These are phyloP conservation scores for Heliconius eleuchia DNA, from an alignment of 1,140 invertebrate species.

Conservation along the genomic window DNA sequence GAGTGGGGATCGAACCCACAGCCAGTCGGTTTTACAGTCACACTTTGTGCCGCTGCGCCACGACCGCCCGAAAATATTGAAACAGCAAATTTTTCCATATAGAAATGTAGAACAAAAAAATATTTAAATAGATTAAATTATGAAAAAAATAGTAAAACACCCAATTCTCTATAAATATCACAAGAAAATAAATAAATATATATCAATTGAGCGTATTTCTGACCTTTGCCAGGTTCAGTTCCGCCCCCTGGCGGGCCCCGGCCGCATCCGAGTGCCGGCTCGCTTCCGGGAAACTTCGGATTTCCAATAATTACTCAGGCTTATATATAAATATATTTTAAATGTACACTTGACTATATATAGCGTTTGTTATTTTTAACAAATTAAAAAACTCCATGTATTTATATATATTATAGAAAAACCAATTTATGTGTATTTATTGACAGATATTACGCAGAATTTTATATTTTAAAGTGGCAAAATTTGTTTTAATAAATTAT, in stretches of 20 bases:
- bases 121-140: no score
- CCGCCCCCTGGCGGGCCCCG: slow-evolving; percentile 23
- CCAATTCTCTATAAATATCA: not conserved
- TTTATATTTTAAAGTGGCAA: not conserved
- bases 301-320: slow-evolving; percentile 42
- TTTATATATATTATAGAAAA: not conserved
- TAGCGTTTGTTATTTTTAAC: not conserved
- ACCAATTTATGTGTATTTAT: not conserved
- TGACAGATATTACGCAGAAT: not conserved
- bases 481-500: no score
- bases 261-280: slow-evolving; percentile 29
- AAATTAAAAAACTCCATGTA: not conserved
- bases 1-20: no score
- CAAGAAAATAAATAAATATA: not conserved
- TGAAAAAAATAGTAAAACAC: no score
- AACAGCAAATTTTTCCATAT: no score
- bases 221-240: slow-evolving; percentile 23
- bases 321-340: slow-evolving; percentile 16
- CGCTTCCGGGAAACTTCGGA: slow-evolving; percentile 41
- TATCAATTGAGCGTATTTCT: slow-evolving; percentile 2
- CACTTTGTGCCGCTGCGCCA: no score
- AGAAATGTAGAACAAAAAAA: no score
- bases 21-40: no score
- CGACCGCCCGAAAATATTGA: no score
- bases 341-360: not conserved